Conservation (phyloP, 2,888 invertebrate genomes). For the Elegia similella region DNA sequence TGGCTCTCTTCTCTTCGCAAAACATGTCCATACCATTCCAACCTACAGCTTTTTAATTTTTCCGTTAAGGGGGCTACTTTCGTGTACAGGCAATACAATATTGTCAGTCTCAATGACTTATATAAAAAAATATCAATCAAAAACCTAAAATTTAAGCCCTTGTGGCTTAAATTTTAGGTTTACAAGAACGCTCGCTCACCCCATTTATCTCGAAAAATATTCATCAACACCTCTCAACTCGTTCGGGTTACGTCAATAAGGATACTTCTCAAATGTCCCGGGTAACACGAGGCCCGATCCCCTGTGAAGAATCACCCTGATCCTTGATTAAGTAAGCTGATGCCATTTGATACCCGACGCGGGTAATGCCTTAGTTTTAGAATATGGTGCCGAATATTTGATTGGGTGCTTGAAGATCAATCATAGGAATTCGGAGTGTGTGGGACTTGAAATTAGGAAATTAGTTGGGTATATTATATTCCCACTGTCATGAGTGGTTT, state of each 20-base stretch:
- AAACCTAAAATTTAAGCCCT: not conserved
- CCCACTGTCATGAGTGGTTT: not conserved
- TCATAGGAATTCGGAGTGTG: not conserved
- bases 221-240: constrained; percentile 37
- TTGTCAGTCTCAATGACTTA: too few relatives aligned
- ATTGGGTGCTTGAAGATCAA: constrained; percentile 8
- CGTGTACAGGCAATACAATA: too few relatives aligned
- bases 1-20: too few relatives aligned
- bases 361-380: constrained; percentile 14
- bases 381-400: constrained; percentile 4
- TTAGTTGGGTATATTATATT: not conserved
- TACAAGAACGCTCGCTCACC: not conserved
- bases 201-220: constrained; percentile 29
- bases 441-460: not conserved
- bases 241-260: constrained; percentile 39
- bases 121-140: too few relatives aligned
- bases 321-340: constrained; percentile 17
- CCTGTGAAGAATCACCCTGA: constrained; percentile 23
- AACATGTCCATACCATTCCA: too few relatives aligned
- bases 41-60: too few relatives aligned
- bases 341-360: constrained; percentile 11
- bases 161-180: too few relatives aligned
- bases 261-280: constrained; percentile 37
- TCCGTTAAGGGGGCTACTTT: too few relatives aligned
- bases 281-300: constrained; percentile 35